These are phyloP conservation scores for Cardiocondyla obscurior DNA, from an alignment of 1,140 invertebrate species.

Conservation along the genomic window DNA sequence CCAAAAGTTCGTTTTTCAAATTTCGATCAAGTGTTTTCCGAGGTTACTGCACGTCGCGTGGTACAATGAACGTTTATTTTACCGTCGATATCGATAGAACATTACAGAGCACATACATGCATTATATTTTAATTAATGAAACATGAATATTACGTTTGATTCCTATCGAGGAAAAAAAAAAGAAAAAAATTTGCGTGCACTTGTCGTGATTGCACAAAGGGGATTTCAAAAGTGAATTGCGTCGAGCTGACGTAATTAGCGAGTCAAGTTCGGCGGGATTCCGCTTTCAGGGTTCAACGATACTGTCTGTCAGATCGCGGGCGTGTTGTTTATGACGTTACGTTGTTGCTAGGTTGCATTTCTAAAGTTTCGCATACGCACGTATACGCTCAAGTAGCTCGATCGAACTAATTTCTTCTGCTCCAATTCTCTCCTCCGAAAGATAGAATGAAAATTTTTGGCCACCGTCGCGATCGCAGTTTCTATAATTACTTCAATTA, in stretches of 20 bases:
- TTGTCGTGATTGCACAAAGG: neutral
- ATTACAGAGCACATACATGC: neutral
- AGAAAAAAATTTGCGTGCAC: conserved; percentile 3
- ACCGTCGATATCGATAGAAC: neutral
- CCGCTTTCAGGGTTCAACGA: conserved; percentile 13
- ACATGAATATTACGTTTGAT: conserved; percentile 2
- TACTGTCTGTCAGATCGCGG: conserved; percentile 4
- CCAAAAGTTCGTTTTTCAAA: too few relatives aligned
- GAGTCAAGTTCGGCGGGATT: conserved; percentile 2
- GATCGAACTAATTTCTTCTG: conserved; percentile 40
- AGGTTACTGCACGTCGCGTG: too few relatives aligned
- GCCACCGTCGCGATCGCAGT: conserved; percentile 15
- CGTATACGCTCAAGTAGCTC: neutral
- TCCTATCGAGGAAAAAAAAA: conserved; percentile 15
- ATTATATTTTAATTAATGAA: conserved; percentile 23
- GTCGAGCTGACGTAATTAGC: conserved; percentile 43
- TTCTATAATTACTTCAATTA: neutral
- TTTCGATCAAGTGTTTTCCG: too few relatives aligned
- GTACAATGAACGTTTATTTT: too few relatives aligned
- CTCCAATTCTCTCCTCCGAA: neutral
- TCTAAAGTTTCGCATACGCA: neutral
- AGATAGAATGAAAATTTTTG: conserved; percentile 21
- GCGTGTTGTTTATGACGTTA: conserved; percentile 46
- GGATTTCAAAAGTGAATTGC: conserved; percentile 4
- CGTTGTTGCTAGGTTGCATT: neutral